Evolutionary conservation across 2,888 invertebrate genomes (phyloP).

Genomic region (Listrodromus nycthemerus): DNA sequence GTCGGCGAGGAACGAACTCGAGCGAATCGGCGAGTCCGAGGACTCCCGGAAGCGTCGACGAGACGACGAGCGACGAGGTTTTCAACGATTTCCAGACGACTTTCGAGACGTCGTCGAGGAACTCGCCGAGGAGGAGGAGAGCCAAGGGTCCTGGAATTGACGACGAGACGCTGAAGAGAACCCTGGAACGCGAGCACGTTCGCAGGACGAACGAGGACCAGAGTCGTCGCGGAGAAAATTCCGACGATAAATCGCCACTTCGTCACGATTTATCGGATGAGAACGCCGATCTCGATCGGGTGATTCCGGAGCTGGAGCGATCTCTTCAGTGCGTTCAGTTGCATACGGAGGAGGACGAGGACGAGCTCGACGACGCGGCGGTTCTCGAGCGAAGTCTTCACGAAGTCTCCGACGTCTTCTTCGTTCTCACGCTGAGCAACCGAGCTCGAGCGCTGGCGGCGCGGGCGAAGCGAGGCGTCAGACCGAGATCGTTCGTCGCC

Average conservation of each 20-base stretch:
- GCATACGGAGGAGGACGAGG: constrained; percentile 36
- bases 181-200: constrained; percentile 55
- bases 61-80: neutral
- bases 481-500: constrained; percentile 14
- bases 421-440: constrained; percentile 67
- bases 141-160: constrained; percentile 26
- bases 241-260: neutral
- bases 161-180: constrained; percentile 53
- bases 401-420: constrained; percentile 71
- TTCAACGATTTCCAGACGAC: constrained; percentile 9
- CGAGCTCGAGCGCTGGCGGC: constrained; percentile 40
- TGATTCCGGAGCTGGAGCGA: constrained; percentile 35
- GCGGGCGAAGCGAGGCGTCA: constrained; percentile 26
- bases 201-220: constrained; percentile 22
- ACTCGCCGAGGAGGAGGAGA: constrained; percentile 30
- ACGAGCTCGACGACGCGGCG: constrained; percentile 50
- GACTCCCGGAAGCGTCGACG: neutral
- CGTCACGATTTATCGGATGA: neutral
- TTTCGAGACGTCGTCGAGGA: neutral
- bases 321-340: constrained; percentile 59
- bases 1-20: neutral
- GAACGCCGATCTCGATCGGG: neutral
- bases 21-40: neutral
- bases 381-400: constrained; percentile 67
- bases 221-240: neutral